Base-by-base conservation (phyloP, 1,140 invertebrate genomes). In the Idris sp. region DNA sequence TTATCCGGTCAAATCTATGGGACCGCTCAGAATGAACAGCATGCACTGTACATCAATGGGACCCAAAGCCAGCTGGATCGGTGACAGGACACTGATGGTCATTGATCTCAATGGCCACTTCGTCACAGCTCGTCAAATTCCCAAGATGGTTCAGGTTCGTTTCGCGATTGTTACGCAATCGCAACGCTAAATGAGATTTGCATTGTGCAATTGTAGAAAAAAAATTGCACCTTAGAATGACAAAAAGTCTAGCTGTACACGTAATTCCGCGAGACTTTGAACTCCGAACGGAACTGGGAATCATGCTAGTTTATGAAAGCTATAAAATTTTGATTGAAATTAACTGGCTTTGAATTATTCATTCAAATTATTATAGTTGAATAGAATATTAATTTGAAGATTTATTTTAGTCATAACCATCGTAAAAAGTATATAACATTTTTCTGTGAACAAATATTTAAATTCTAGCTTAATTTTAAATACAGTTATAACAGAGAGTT, bases 1-100 rank as follows among this genome's bases (percentile, higher is more conserved):
- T 5, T 90, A 86, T 56, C 89, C 89, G 1, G 81, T 90, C 0
- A 90, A 90, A 54, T 90, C 89, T 0, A 82, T 89, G n/a, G 89
- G 85, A 0, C 59, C 86, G 0, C 40, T 89, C 3, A 69, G 79
- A 1, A 22, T 84, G 9, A 82, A 78, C 40, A 33, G 68, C 0
- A 81, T 87, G 56, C 84, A 87, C 9, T 89, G 88, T 48, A 88
- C 87, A 11, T 14, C 64, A 2, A 74, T 90, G 0, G 89, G 89
- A 1, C 59, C 89, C 0, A 85, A 84, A 33, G 82, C 82, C 2
- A 86, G 84, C 1, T 90, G 89, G 89, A 46, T 89, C 4, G 72
- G 87, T 1, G 89, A 90, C 75, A 83, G 89, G 2, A 85, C 82
- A 1, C 72, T 90, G 3, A 88, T 90, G 89, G 76, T 90, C 2